phyloP scores from a whole-genome alignment of 2,797 vertebrate species.

The Coluber constrictor region DNA sequence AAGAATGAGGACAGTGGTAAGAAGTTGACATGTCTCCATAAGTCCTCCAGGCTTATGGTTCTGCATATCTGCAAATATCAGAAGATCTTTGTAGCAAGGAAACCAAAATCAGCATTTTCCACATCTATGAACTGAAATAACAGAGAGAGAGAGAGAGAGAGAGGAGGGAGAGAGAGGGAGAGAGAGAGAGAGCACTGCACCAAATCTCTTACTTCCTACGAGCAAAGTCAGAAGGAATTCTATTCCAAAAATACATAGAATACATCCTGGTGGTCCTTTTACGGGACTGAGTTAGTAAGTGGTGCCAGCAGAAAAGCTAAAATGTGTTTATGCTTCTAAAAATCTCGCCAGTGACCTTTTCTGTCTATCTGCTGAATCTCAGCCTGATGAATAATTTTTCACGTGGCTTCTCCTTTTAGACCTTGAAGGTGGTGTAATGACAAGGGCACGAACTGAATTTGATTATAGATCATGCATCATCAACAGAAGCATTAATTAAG shows the following conservation, averaged over 20 bases:
- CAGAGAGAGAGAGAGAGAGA: too few species aligned
- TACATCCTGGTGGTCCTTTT: background rate
- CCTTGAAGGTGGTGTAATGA: constrained; percentile 24
- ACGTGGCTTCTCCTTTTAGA: constrained; percentile 8
- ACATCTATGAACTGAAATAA: background rate
- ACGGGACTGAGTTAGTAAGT: constrained; percentile 9
- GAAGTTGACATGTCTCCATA: too few species aligned
- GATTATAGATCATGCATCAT: constrained; percentile 15
- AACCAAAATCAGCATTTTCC: background rate
- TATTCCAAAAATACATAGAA: accelerated
- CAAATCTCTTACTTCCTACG: background rate
- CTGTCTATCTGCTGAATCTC: constrained; percentile 12
- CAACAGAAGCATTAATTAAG: constrained; percentile 7
- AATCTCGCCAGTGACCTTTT: constrained; percentile 24
- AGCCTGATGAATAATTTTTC: constrained; percentile 31
- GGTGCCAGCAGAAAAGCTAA: constrained; percentile 1
- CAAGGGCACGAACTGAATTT: constrained; percentile 18
- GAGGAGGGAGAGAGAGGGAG: too few species aligned
- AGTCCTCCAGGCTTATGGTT: background rate
- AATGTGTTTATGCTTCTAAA: background rate
- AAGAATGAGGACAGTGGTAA: too few species aligned
- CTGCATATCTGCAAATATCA: background rate
- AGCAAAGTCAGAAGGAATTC: background rate
- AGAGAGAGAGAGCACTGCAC: background rate
- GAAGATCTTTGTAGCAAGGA: background rate